Evolutionary conservation across 2,888 invertebrate genomes (phyloP), one percentile per base, ranked within the genome.

Genomic region (Leptothorax acervorum): DNA sequence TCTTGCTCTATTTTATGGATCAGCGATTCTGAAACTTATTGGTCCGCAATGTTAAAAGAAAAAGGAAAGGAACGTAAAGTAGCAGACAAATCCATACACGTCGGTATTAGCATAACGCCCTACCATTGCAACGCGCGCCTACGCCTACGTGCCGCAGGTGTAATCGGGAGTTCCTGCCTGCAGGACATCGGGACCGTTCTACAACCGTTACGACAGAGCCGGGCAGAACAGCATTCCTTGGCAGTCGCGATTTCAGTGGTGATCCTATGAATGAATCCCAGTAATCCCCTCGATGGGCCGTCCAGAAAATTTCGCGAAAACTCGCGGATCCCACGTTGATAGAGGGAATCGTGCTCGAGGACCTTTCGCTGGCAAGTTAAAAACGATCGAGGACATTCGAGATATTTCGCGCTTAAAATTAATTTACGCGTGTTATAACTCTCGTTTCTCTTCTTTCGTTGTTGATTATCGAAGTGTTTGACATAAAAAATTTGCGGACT

Each of bases 171-270:
- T 88, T 87, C 83, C 86, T 89, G 90, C 90, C 91, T 88, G 89
- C 88, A 89, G 92, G 91, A 92, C 90, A 92, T 90, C 88, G 87
- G 88, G 78, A 90, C 92, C 88, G 90, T 91, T 92, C 89, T 90
- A 91, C 91, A 91, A 92, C 93, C 91, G 93, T 93, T 93, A 92
- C 90, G 88, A 88, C 88, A 90, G 91, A 90, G 90, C 90, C 89
- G 90, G 91, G n/a, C 91, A 90, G 91, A 89, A 92, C 93, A 86
- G 90, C 93, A 93, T 93, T 93, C 93, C 93, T 88, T 85, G 85
- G 86, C 65, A 90, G 88, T 87, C 88, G 84, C 87, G 83, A 87
- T 88, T 86, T 87, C 82, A 92, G 88, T 89, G 85, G 85, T 74
- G 87, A 86, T 83, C 88, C 79, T 83, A 84, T 87, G 84, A 82